A percentile compares a stretch with the other conserved stretches of the same genome.
Evolutionary conservation across 2,888 invertebrate species (phyloP).

Genomic region (Thysanoteuthis rhombus): DNA sequence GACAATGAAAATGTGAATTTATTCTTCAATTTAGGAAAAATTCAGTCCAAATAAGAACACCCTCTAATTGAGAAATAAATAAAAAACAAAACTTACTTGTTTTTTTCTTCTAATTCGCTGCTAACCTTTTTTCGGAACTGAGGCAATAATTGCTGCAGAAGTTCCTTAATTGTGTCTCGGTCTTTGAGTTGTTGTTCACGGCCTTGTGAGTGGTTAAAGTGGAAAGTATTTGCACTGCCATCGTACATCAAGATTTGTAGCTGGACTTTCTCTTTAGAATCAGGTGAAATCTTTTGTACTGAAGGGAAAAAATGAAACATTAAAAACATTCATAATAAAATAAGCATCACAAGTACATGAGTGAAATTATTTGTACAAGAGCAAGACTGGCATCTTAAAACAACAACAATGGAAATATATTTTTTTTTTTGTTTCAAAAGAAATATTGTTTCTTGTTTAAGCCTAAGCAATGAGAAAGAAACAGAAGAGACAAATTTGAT

Average conservation of each 20-base stretch:
- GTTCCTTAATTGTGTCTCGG: conserved; percentile 90
- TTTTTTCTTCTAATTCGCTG: conserved; percentile 89
- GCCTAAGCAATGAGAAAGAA: too few species aligned
- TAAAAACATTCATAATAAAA: too few species aligned
- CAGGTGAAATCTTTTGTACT: conserved; percentile 95
- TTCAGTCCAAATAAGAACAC: neutral
- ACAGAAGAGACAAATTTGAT: conserved; percentile 15
- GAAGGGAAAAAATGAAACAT: conserved; percentile 30
- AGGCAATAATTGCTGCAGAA: conserved; percentile 88
- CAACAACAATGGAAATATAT: too few species aligned
- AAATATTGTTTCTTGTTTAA: too few species aligned
- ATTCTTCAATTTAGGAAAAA: too few species aligned
- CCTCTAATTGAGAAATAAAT: neutral
- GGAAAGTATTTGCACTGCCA: conserved; percentile 94
- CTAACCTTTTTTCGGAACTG: conserved; percentile 93
- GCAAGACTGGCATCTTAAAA: too few species aligned
- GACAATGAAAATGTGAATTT: too few species aligned
- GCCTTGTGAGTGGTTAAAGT: conserved; percentile 90
- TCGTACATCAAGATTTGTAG: conserved; percentile 95
- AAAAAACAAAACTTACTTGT: conserved; percentile 70
- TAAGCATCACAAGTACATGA: too few species aligned
- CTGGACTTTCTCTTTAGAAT: conserved; percentile 96
- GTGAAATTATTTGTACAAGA: too few species aligned
- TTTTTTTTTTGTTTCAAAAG: too few species aligned
- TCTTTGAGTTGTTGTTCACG: conserved; percentile 85